These are phyloP conservation scores for Drepana falcataria DNA, from an alignment of 2,888 invertebrate genomes.

Conservation along the genomic window DNA sequence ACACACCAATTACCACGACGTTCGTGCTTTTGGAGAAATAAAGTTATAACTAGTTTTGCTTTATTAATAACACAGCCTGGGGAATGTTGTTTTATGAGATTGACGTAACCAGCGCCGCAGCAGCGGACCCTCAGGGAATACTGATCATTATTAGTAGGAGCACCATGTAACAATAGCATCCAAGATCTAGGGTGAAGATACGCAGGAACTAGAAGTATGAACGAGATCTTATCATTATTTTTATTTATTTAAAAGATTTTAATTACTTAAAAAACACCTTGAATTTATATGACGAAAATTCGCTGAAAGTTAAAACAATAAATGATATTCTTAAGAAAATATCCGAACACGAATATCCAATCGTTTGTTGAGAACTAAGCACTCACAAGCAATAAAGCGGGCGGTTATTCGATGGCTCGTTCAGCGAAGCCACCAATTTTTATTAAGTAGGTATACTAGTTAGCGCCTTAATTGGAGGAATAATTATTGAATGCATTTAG, in stretches of 20 bases:
- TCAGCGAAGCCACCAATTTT: background rate
- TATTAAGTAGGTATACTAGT: background rate
- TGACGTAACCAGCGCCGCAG: too few species aligned
- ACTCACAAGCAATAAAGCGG: background rate
- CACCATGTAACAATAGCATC: too few species aligned
- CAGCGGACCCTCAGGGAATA: too few species aligned
- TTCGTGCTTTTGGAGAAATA: background rate
- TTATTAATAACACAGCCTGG: background rate
- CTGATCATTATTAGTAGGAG: too few species aligned
- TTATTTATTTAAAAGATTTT: too few species aligned
- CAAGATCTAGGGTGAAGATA: too few species aligned
- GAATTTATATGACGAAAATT: too few species aligned
- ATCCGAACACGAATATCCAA: background rate
- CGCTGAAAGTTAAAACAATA: too few species aligned
- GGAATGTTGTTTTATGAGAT: background rate
- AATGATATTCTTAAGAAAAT: background rate
- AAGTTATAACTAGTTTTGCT: background rate
- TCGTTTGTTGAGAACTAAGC: background rate
- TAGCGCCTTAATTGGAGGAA: background rate
- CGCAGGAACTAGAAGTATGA: too few species aligned
- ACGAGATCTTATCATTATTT: too few species aligned
- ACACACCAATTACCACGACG: constrained; percentile 8
- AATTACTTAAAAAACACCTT: too few species aligned
- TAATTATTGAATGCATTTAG: background rate
- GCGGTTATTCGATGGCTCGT: background rate